Percentiles rank a stretch among this genome's conserved stretches.
Conservation (phyloP, 1,140 invertebrate genomes). For the Bombus confusus region DNA sequence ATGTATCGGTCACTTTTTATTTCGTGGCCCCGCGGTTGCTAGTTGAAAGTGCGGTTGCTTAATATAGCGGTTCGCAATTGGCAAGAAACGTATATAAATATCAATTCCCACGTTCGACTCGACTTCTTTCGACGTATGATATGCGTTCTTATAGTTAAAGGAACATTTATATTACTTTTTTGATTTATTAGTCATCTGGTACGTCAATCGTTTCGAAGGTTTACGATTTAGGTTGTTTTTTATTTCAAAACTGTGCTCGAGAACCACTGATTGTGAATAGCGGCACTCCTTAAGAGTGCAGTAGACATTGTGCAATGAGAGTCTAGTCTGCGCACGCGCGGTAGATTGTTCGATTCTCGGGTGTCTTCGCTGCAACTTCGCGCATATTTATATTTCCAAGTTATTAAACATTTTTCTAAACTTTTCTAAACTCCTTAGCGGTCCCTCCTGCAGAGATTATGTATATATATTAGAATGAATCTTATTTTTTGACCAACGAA, state of each 20-base stretch:
- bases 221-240: conserved; percentile 1
- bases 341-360: not conserved
- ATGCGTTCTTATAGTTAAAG: not conserved
- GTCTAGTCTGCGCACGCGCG: not conserved
- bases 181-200: not conserved
- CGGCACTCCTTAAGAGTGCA: conserved; percentile 18
- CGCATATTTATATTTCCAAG: not conserved
- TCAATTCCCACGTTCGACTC: not conserved
- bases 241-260: not conserved
- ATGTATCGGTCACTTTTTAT: conserved; percentile 11
- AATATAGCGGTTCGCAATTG: conserved; percentile 26
- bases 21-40: not conserved
- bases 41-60: conserved; percentile 34
- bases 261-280: conserved; percentile 17
- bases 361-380: not conserved
- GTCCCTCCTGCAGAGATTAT: too few species aligned
- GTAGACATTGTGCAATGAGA: conserved; percentile 8
- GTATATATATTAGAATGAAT: too few species aligned
- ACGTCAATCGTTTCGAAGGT: not conserved
- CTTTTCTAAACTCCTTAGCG: too few species aligned
- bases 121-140: not conserved
- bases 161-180: not conserved
- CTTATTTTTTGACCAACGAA: too few species aligned
- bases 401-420: too few species aligned
- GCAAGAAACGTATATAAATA: not conserved